Evolutionary conservation across 2,888 invertebrate species (phyloP).

Genomic region (Globia sparganii): DNA sequence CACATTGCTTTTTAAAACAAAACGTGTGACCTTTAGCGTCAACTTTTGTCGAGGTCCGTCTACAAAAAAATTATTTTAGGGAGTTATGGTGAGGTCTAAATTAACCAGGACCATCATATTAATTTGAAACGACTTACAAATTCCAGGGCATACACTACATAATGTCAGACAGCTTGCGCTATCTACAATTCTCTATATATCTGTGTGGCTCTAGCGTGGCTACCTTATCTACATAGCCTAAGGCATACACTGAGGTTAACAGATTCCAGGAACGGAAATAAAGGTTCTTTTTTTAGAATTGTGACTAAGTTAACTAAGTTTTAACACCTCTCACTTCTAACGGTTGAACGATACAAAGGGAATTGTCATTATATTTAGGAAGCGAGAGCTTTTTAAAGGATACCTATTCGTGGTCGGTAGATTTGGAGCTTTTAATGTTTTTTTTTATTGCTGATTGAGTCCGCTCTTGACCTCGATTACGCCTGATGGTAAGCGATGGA

Average conservation of each 20-base stretch:
- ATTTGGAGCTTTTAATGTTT: background rate
- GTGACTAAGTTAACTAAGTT: conserved; percentile 51
- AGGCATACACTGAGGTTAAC: conserved; percentile 32
- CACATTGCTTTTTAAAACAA: background rate
- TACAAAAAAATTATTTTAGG: background rate
- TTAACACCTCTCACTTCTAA: conserved; percentile 52
- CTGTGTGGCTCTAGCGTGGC: too few relatives aligned
- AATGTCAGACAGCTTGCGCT: background rate
- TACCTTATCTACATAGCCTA: conserved; percentile 31
- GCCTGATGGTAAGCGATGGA: too few relatives aligned
- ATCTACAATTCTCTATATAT: conserved; percentile 39
- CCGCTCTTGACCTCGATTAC: too few relatives aligned
- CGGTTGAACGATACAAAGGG: conserved; percentile 4
- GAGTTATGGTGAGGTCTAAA: background rate
- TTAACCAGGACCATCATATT: too few relatives aligned
- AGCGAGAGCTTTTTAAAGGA: background rate
- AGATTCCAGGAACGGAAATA: conserved; percentile 59
- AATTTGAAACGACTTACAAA: background rate
- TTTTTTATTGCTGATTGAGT: too few relatives aligned
- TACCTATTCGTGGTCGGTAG: too few relatives aligned
- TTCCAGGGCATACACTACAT: background rate
- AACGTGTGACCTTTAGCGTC: background rate
- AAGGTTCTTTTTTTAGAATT: conserved; percentile 50
- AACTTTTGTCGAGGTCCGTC: background rate
- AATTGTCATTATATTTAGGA: background rate